Evolutionary conservation across 2,797 vertebrate genomes (phyloP).

Genomic region (Alcedo quadribrachys): DNA sequence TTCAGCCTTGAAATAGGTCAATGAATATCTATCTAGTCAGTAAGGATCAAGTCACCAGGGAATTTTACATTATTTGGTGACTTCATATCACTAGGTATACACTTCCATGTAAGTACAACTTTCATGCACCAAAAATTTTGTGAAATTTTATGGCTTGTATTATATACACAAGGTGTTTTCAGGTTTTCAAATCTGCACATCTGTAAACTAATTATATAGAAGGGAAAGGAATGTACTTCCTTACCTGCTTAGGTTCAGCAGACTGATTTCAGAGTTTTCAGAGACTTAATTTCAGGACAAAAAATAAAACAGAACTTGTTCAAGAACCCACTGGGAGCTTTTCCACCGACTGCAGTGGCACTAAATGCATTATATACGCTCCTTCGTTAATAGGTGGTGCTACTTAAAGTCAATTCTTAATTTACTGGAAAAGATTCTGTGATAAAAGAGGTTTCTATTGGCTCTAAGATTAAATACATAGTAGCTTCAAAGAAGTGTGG

Average conservation of each 20-base stretch:
- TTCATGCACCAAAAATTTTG: neutral
- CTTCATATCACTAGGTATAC: neutral
- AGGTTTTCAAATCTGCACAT: conserved; percentile 28
- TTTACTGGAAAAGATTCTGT: neutral
- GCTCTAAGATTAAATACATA: neutral
- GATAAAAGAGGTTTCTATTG: conserved; percentile 10
- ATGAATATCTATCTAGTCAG: neutral
- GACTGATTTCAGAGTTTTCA: conserved; percentile 8
- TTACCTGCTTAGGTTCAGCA: neutral
- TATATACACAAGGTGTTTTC: conserved; percentile 8
- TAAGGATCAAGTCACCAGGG: neutral
- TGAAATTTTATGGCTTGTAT: neutral
- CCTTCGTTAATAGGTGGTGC: neutral
- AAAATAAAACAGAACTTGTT: conserved; percentile 27
- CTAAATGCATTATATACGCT: neutral
- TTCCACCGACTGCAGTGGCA: neutral
- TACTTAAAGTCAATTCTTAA: conserved; percentile 41
- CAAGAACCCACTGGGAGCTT: neutral
- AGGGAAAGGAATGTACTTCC: conserved; percentile 18
- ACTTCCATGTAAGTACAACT: neutral
- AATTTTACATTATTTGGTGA: conserved; percentile 16
- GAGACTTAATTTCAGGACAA: neutral
- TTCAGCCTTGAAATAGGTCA: conserved; percentile 34
- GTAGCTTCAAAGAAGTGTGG: neutral
- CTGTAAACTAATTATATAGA: conserved; percentile 41